Base-by-base conservation (phyloP, 2,888 invertebrate species). In the Lycia hirtaria region DNA sequence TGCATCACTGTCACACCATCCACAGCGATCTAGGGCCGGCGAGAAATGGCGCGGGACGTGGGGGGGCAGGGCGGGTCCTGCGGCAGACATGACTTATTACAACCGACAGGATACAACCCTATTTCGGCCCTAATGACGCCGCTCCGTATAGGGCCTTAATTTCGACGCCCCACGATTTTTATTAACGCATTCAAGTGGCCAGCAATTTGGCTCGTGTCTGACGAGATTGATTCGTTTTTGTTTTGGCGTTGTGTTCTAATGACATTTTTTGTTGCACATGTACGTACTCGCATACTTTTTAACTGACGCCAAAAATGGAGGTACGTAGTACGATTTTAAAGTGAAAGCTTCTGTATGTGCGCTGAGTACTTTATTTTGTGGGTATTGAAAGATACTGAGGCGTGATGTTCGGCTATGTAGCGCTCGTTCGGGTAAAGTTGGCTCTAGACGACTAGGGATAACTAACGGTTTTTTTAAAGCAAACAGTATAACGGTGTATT, bases 11-110 rank as follows among this genome's bases (percentile, higher is more conserved):
- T 43, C 30, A 15, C 0, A 20, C 28, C 52, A 49, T 48, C 20
- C 19, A 56, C 33, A 52, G 53, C 50, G 57, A 37, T 45, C 37
- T 78, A 74, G 76, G 73, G 75, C 45, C 60, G 76, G 75, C 77
- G 83, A 81, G 85, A 82, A 84, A 83, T 81, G 81, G 80, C 68
- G 78, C 79, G 81, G 78, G 81, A 75, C 73, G 74, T 44, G 69
- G 67, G 67, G 76, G 71, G 72, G 73, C 67, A 72, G 78, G 76
- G 78, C 71, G 78, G 77, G 80, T 81, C 81, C 88, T 89, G 88
- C 82, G 83, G 81, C 85, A 85, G 91, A 91, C 91, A 91, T 90
- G 89, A 91, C 90, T 90, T 91, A 91, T 91, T 88, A 85, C 87
- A 74, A 83, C 84, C 85, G 83, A 85, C 85, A 87, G 85, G 87